Base-by-base conservation (phyloP, 2,888 invertebrate genomes). In the Pocota personata region DNA sequence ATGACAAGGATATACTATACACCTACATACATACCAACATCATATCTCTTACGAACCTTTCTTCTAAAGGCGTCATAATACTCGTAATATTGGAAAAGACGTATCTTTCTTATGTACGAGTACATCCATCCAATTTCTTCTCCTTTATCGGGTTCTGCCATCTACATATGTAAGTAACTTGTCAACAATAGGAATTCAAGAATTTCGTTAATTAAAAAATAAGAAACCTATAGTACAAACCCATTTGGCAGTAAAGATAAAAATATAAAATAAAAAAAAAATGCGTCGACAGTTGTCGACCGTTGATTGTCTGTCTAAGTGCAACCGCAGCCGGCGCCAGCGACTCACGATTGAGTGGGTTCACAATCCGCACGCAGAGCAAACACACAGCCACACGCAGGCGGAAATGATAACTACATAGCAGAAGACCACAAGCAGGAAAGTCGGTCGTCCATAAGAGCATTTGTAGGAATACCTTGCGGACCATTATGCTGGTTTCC, bases 311-410 rank as follows among this genome's bases (percentile, higher is more conserved):
- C 57, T 79, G 73, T 19, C 55, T 79, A 75, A 84, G 67, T 78
- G 78, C 64, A 37, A 46, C 67, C 32, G 64, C 57, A 69, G 57
- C 67, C 64, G 83, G 83, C 83, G 83, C 83, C 83, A 84, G 43
- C 73, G 37, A 62, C 67, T 79, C 79, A 79, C 79, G 75, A 75
- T 79, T 84, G 83, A 84, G 79, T 84, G 79, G 83, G 83, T 57
- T 78, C 32, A 84, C 62, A 57, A 67, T 78, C 73, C 43, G 52
- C 55, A 35, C 62, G 35, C 52, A 57, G 16, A 12, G 19, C 27
- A 46, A 46, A 66, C 50, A 62, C 50, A 30, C 64, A 50, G 24
- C 16, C 16, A 55, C 69, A 24, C 6, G 4, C 27, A 24, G 21
- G 30, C 52, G n/a, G 16, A 40, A 55, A 57, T 43, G 55, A 37